phyloP scores from a whole-genome alignment of 2,113 vertebrate genomes.

The Eubucco bourcierii region DNA sequence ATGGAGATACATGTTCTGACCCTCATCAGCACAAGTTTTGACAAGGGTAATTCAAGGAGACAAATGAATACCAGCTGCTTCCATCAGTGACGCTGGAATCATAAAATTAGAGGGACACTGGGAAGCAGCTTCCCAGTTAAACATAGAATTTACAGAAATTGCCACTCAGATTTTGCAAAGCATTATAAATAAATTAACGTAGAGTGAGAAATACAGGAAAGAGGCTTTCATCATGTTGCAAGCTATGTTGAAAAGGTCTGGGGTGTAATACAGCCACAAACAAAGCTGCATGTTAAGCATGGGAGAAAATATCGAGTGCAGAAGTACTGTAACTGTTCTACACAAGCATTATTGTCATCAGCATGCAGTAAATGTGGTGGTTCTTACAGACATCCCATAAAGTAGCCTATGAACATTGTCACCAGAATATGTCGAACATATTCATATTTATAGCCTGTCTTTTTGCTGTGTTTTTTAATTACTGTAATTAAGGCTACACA shows the following conservation, averaged over 20 bases:
- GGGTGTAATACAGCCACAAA: neutral
- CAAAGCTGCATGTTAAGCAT: neutral
- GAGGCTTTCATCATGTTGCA: neutral
- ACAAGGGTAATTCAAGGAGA: neutral
- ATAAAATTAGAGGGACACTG: neutral
- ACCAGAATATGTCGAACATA: neutral
- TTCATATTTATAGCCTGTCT: neutral
- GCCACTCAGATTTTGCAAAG: neutral
- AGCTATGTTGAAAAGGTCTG: neutral
- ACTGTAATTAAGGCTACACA: neutral
- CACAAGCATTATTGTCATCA: neutral
- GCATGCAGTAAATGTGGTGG: rapidly evolving
- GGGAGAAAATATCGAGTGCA: neutral
- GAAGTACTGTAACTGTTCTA: neutral
- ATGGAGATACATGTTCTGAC: neutral
- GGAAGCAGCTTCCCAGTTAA: neutral
- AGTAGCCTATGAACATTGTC: neutral
- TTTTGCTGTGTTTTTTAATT: neutral
- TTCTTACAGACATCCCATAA: neutral
- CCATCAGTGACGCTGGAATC: neutral
- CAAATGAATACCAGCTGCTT: neutral
- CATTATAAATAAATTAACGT: neutral
- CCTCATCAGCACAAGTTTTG: neutral
- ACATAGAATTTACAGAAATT: neutral
- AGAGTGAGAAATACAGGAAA: neutral